Evolutionary conservation across 2,888 invertebrate species (phyloP).

Genomic region (Cyclophora albipunctata): DNA sequence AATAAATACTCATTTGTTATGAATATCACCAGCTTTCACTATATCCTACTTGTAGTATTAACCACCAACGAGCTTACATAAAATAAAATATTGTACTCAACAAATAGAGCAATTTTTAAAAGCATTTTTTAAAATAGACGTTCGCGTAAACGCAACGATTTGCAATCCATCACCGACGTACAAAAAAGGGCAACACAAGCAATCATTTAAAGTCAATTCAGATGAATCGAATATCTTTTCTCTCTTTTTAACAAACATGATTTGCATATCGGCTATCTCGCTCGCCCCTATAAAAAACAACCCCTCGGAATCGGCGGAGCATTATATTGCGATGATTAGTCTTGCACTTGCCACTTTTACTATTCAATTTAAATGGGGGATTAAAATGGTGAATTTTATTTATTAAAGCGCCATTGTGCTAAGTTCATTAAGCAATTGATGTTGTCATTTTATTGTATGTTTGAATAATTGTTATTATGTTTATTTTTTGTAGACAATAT

Average conservation of each 20-base stretch:
- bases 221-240: slow-evolving; percentile 44
- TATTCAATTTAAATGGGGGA: slow-evolving; percentile 75
- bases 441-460: slow-evolving; percentile 42
- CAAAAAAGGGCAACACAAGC: slow-evolving; percentile 57
- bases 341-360: slow-evolving; percentile 63
- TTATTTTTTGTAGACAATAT: not conserved
- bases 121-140: slow-evolving; percentile 21
- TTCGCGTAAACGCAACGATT: slow-evolving; percentile 50
- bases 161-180: slow-evolving; percentile 66
- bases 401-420: slow-evolving; percentile 66
- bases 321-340: slow-evolving; percentile 75
- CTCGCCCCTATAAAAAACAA: slow-evolving; percentile 47
- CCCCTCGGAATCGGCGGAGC: slow-evolving; percentile 55
- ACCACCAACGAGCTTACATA: too few species aligned
- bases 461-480: slow-evolving; percentile 24
- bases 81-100: too few species aligned
- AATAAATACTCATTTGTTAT: too few species aligned
- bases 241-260: slow-evolving; percentile 30
- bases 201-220: slow-evolving; percentile 73
- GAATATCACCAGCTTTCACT: too few species aligned
- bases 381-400: slow-evolving; percentile 68
- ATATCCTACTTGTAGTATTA: too few species aligned
- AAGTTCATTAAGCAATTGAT: slow-evolving; percentile 65
- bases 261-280: slow-evolving; percentile 27
- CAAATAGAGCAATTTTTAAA: slow-evolving; percentile 5